These are phyloP conservation scores for Anoplopoma fimbria DNA, from an alignment of 2,113 vertebrate species.

Conservation along the genomic window DNA sequence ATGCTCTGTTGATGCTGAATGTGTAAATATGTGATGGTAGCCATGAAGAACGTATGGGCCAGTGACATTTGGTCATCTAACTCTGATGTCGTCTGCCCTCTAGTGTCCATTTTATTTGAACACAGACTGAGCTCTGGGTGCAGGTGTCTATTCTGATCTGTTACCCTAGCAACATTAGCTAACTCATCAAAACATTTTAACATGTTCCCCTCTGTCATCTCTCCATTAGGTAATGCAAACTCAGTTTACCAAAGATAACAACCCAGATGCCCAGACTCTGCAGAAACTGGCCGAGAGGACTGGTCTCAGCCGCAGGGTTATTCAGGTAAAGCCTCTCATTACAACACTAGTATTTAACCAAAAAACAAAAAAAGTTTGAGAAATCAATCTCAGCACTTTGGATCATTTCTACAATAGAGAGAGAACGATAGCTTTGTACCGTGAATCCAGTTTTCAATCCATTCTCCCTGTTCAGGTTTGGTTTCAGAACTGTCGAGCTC, in stretches of 20 bases:
- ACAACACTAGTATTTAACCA: no score
- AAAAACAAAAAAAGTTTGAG: no score
- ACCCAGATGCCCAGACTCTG: slow-evolving; percentile 96
- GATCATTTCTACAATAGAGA: not conserved
- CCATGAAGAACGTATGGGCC: no score
- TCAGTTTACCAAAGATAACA: slow-evolving; percentile 98
- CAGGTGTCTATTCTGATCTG: not conserved
- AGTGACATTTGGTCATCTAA: not conserved
- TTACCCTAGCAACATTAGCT: not conserved
- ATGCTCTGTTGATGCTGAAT: no score
- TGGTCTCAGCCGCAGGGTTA: slow-evolving; percentile 90
- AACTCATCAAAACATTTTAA: not conserved
- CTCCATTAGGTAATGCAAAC: slow-evolving; percentile 94
- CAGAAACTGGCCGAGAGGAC: slow-evolving; percentile 97
- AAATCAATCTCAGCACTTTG: not conserved
- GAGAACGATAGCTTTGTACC: not conserved
- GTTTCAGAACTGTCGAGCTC: slow-evolving; percentile 98
- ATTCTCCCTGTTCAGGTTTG: slow-evolving; percentile 87
- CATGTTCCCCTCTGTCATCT: not conserved
- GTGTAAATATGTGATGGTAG: not conserved
- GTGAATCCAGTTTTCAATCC: not conserved
- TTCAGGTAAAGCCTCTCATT: slow-evolving; percentile 71
- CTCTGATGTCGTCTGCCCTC: slow-evolving; percentile 18
- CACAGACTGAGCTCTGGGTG: not conserved
- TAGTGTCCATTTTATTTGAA: slow-evolving; percentile 8